Evolutionary conservation across 2,888 invertebrate species (phyloP).

Genomic region (Altica lythri): DNA sequence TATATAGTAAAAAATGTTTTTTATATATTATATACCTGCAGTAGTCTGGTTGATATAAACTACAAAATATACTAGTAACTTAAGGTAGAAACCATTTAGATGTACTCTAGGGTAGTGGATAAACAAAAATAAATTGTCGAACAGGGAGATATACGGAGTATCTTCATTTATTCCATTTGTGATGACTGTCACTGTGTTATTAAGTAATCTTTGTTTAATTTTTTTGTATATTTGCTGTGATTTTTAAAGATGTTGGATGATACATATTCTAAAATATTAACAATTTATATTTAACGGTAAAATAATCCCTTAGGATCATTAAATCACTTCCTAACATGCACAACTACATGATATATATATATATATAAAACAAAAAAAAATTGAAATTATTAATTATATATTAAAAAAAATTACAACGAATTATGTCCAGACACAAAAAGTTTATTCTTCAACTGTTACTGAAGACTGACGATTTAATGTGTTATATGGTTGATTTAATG

Average conservation of each 20-base stretch:
- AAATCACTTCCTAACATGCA: constrained; percentile 38
- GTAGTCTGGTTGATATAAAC: constrained; percentile 24
- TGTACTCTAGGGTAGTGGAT: constrained; percentile 40
- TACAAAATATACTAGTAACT: constrained; percentile 35
- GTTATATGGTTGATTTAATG: constrained; percentile 41
- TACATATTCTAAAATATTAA: constrained; percentile 52
- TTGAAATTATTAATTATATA: constrained; percentile 1
- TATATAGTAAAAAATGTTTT: no score
- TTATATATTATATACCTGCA: no score
- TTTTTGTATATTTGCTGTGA: constrained; percentile 55
- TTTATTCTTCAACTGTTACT: constrained; percentile 16
- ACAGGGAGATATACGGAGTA: constrained; percentile 55
- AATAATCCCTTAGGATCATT: constrained; percentile 39
- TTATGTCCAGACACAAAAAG: constrained; percentile 25
- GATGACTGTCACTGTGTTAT: constrained; percentile 49
- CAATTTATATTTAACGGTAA: constrained; percentile 34
- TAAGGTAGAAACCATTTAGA: constrained; percentile 26
- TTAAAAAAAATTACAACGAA: constrained; percentile 16
- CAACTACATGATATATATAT: constrained; percentile 9
- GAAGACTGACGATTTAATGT: constrained; percentile 27
- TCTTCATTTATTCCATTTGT: constrained; percentile 48
- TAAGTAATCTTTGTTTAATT: constrained; percentile 47
- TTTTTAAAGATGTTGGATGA: constrained; percentile 53
- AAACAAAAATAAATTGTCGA: constrained; percentile 44
- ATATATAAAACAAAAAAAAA: background rate